Evolutionary conservation across 30 jellyfish, hydroid and myxozoan genomes (phyloP).

Genomic region (Hydractinia symbiolongicarpus): DNA sequence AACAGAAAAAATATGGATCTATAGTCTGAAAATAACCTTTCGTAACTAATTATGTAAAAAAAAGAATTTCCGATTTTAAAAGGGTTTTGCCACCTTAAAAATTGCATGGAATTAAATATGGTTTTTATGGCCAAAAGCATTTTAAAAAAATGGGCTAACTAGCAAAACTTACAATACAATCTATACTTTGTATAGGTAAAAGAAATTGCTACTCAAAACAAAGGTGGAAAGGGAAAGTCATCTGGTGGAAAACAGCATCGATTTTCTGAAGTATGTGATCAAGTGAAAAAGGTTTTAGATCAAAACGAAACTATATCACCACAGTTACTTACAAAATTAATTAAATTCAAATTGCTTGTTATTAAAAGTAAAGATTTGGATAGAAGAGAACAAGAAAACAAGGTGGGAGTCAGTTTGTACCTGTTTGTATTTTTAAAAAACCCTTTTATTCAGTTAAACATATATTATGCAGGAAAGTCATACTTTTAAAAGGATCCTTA

Average conservation of each 20-base stretch:
- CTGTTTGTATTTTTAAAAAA: too few relatives aligned
- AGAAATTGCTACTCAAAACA: constrained; percentile 59
- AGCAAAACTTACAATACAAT: too few relatives aligned
- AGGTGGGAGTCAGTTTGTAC: constrained; percentile 28
- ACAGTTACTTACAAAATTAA: constrained; percentile 44
- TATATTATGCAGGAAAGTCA: not conserved
- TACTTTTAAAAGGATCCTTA: not conserved
- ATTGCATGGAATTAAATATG: too few relatives aligned
- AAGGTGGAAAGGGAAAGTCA: constrained; percentile 54
- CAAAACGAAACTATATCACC: constrained; percentile 66
- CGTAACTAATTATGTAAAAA: too few relatives aligned
- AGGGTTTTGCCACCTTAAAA: too few relatives aligned
- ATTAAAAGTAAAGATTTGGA: constrained; percentile 73
- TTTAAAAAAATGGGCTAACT: too few relatives aligned
- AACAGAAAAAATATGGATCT: too few relatives aligned
- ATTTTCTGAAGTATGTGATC: constrained; percentile 69
- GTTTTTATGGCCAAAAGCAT: too few relatives aligned
- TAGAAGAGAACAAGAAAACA: constrained; percentile 62
- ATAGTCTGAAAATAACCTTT: too few relatives aligned
- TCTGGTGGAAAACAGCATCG: constrained; percentile 58
- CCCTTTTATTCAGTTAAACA: not conserved
- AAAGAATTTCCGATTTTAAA: too few relatives aligned
- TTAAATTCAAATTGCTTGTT: constrained; percentile 66
- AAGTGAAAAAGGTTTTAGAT: constrained; percentile 46
- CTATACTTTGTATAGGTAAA: constrained; percentile 40